Base-by-base conservation (phyloP, 2,797 vertebrate species). In the Dendrocincla fuliginosa region DNA sequence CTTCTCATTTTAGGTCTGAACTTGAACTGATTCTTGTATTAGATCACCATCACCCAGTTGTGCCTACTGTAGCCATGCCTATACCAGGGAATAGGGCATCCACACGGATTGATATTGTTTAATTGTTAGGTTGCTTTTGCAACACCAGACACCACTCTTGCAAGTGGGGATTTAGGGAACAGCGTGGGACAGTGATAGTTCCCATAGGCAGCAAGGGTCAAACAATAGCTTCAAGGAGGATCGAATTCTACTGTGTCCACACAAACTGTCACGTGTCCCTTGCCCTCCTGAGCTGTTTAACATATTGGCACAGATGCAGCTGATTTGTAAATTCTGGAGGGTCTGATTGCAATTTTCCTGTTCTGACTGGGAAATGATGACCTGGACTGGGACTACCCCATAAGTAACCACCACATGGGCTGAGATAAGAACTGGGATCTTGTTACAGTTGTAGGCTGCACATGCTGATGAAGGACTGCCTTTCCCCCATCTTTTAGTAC, bases 161-260 rank as follows among this genome's bases (percentile, higher is more conserved):
- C 35, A 67, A 33, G 13, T 19, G 33, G 10, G 5, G 9, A 49
- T 79, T 37, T 56, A 41, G 37, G 33, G 8, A 83, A 60, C 15
- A 79, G 18, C 0, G 0, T 22, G 37, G 57, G n/a, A 52, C 3
- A 4, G 32, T 64, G 60, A 57, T 18, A 20, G 18, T 30, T 87
- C 22, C 30, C 37, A 28, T 20, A 41, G 65, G 24, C 13, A 93
- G 35, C 14, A 42, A 86, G 22, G 15, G 13, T 81, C 39, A 64
- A 77, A 46, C 6, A 39, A 39, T 22, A 13, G 0, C 60, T 74
- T 70, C 56, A 49, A 67, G 41, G 32, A 80, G 13, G 46, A 27
- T 20, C 23, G 37, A 69, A 56, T 80, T 79, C 49, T 83, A 13
- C 50, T 22, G 2, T 15, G 13, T 73, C 49, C 32, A 59, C 28